Base-by-base conservation (phyloP, 2,797 vertebrate species). In the Pagetopsis macropterus region DNA sequence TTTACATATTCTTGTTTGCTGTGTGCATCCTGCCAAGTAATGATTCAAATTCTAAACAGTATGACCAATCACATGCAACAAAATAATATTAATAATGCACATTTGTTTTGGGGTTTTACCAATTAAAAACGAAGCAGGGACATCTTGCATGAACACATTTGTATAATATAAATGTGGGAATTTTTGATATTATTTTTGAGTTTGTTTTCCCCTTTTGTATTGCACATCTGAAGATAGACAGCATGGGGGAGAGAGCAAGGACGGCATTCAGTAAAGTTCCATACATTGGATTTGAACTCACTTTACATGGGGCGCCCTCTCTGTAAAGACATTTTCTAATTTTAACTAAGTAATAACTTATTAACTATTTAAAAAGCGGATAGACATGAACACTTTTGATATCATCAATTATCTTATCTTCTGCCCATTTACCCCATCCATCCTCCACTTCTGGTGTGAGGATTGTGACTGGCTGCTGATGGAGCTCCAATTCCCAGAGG, bases 401-500 rank as follows among this genome's bases (percentile, higher is more conserved):
- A 37, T 7, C 33, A 37, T 37, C 33, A 9, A 8, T 9, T 37
- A 7, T 37, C 33, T 37, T 37, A 67, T 62, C 23, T n/a, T 72
- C 21, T 61, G 17, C 15, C 12, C 12, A 4, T n/a, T 51, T 55
- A 9, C 16, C 40, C 49, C 31, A 50, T 23, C 23, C 48, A 49
- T 49, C 43, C 56, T 51, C 54, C 21, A 14, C 17, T 43, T 23
- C 31, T 61, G 51, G 19, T 49, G 59, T 27, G 45, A 77, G 50
- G 59, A 43, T 17, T 40, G 65, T 60, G 33, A 73, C 45, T 21
- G 17, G 65, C 70, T 80, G 82, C 64, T 81, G 84, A 83, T 61
- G 61, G 67, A 55, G 40, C n/a, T 64, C 13, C 31, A 14, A 41
- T 60, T 41, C 58, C 64, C 66, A 49, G n/a, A 49, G 56, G 59